Evolutionary conservation across 2,888 invertebrate species (phyloP).

Genomic region (Melipona beecheii): DNA sequence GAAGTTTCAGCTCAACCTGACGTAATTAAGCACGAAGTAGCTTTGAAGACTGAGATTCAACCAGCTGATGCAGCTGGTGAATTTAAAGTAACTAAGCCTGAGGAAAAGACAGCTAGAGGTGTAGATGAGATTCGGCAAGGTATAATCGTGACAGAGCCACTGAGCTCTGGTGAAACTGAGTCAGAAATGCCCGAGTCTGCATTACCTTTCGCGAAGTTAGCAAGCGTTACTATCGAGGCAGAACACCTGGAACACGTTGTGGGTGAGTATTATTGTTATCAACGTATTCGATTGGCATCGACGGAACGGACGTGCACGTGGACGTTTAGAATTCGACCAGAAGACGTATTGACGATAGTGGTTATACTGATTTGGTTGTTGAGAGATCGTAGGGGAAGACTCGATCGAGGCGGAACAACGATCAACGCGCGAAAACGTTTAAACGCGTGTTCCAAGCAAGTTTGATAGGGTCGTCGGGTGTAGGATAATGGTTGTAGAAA

Average conservation of each 20-base stretch:
- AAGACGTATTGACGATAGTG: constrained; percentile 37
- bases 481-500: constrained; percentile 27
- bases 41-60: constrained; percentile 80
- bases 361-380: constrained; percentile 9
- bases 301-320: constrained; percentile 49
- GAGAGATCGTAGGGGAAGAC: background rate
- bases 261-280: constrained; percentile 77
- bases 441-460: background rate
- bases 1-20: constrained; percentile 84
- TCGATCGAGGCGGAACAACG: background rate
- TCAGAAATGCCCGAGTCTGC: constrained; percentile 82
- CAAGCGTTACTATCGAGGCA: constrained; percentile 80
- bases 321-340: constrained; percentile 46
- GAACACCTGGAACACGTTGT: constrained; percentile 76
- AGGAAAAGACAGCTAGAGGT: constrained; percentile 77
- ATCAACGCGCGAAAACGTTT: background rate
- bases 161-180: constrained; percentile 84
- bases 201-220: constrained; percentile 84
- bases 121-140: constrained; percentile 83
- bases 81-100: constrained; percentile 73
- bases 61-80: constrained; percentile 75
- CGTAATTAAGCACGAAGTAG: constrained; percentile 83
- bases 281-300: constrained; percentile 57
- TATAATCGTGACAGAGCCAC: constrained; percentile 85
- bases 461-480: constrained; percentile 30